phyloP scores from a whole-genome alignment of 37 sponge, comb jelly and placozoan genomes.

The Tethya wilhelma region DNA sequence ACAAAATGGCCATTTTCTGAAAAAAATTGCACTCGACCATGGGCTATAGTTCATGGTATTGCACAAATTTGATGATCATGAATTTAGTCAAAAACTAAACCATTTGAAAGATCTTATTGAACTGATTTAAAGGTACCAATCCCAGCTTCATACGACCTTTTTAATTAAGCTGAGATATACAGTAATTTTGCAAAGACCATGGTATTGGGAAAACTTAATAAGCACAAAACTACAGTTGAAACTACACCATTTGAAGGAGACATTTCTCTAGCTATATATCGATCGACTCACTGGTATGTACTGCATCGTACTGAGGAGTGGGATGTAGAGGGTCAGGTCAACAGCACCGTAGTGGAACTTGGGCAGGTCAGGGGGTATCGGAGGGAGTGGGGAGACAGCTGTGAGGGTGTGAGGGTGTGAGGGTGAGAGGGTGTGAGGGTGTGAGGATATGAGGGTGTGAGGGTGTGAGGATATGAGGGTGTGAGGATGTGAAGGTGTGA shows the following conservation, averaged over 20 bases:
- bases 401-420: neutral
- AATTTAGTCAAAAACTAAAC: too few relatives aligned
- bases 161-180: neutral
- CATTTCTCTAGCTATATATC: too few relatives aligned
- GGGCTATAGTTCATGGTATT: too few relatives aligned
- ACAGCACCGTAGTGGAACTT: conserved; percentile 20
- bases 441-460: neutral
- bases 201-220: too few relatives aligned
- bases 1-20: too few relatives aligned
- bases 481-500: neutral
- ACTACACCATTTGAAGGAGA: too few relatives aligned
- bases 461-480: neutral
- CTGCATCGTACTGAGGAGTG: conserved; percentile 5
- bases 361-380: conserved; percentile 18
- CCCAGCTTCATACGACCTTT: too few relatives aligned
- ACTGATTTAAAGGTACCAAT: too few relatives aligned
- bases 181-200: too few relatives aligned
- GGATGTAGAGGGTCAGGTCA: conserved; percentile 36
- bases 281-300: conserved; percentile 39
- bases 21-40: too few relatives aligned
- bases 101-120: too few relatives aligned
- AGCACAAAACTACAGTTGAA: neutral
- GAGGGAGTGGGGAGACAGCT: conserved; percentile 34
- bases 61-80: too few relatives aligned
- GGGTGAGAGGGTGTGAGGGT: conserved; percentile 15